These are phyloP conservation scores for Deilephila elpenor DNA, from an alignment of 2,888 invertebrate species.

Conservation along the genomic window DNA sequence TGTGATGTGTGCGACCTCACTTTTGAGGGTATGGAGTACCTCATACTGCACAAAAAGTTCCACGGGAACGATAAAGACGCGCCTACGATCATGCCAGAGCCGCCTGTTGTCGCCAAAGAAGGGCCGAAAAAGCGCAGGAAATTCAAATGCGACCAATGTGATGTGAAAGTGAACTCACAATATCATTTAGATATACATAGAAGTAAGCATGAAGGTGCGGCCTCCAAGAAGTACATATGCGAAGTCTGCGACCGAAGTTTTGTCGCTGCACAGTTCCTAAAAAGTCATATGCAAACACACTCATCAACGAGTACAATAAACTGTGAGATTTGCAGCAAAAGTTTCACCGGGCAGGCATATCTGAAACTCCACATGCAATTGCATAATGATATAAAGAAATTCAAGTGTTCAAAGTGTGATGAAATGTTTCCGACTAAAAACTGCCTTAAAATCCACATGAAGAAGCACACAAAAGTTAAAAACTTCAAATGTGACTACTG, in stretches of 20 bases:
- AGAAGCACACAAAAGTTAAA: slow-evolving; percentile 80
- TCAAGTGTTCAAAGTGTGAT: slow-evolving; percentile 79
- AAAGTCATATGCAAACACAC: slow-evolving; percentile 81
- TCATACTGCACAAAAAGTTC: slow-evolving; percentile 78
- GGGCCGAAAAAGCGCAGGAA: slow-evolving; percentile 75
- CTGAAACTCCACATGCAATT: slow-evolving; percentile 79
- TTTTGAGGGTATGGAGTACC: slow-evolving; percentile 76
- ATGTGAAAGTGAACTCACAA: slow-evolving; percentile 80
- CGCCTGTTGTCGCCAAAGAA: slow-evolving; percentile 54
- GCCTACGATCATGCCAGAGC: slow-evolving; percentile 65
- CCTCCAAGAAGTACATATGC: slow-evolving; percentile 75
- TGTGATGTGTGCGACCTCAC: slow-evolving; percentile 78
- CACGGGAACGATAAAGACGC: slow-evolving; percentile 77
- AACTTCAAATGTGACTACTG: slow-evolving; percentile 80
- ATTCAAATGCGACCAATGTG: slow-evolving; percentile 78
- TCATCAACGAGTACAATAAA: slow-evolving; percentile 75
- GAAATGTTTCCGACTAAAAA: slow-evolving; percentile 81
- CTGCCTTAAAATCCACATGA: slow-evolving; percentile 79
- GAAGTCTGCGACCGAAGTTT: slow-evolving; percentile 79
- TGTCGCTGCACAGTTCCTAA: slow-evolving; percentile 78
- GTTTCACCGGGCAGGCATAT: slow-evolving; percentile 78
- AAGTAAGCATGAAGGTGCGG: slow-evolving; percentile 76
- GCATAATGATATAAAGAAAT: slow-evolving; percentile 79
- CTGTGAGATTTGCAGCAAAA: slow-evolving; percentile 77
- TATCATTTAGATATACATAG: slow-evolving; percentile 79